Percentiles rank a stretch among this genome's conserved stretches.
phyloP scores from a whole-genome alignment of 2,113 vertebrate genomes.

The Menura novaehollandiae region DNA sequence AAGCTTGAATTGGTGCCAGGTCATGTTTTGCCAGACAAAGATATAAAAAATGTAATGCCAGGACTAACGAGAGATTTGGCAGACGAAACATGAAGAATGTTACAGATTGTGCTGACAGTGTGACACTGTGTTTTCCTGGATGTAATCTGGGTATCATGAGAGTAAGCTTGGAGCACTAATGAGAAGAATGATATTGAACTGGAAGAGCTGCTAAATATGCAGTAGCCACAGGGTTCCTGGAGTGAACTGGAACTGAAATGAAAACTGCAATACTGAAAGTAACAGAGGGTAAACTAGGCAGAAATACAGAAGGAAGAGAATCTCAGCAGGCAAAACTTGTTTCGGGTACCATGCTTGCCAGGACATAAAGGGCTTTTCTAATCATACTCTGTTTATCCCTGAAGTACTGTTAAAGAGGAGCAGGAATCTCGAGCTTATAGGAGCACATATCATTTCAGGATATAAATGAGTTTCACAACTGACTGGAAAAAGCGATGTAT shows the following conservation, averaged over 20 bases:
- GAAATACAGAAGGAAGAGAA: conserved; percentile 19
- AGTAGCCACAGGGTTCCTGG: conserved; percentile 60
- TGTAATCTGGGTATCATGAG: conserved; percentile 66
- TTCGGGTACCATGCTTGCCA: conserved; percentile 4
- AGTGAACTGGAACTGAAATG: conserved; percentile 44
- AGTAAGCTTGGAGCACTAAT: conserved; percentile 57
- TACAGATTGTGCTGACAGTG: conserved; percentile 58
- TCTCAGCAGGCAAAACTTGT: conserved; percentile 51
- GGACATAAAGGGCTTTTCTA: conserved; percentile 15
- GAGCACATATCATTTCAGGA: background rate
- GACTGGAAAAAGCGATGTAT: background rate
- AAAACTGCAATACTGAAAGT: background rate
- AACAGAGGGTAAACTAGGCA: conserved; percentile 48
- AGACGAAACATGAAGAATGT: conserved; percentile 19
- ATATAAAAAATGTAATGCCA: conserved; percentile 62
- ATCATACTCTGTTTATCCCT: conserved; percentile 11
- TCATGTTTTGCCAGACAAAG: conserved; percentile 54
- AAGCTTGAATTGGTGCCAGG: conserved; percentile 21
- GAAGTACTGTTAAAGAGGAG: background rate
- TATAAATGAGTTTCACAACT: background rate
- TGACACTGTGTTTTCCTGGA: conserved; percentile 65
- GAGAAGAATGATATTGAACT: conserved; percentile 57
- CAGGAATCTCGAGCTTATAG: background rate
- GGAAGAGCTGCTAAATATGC: conserved; percentile 64
- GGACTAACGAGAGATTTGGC: conserved; percentile 31